Evolutionary conservation across 1,140 invertebrate genomes (phyloP), one percentile per base, ranked within the genome.

Genomic region (Uloborus diversus): DNA sequence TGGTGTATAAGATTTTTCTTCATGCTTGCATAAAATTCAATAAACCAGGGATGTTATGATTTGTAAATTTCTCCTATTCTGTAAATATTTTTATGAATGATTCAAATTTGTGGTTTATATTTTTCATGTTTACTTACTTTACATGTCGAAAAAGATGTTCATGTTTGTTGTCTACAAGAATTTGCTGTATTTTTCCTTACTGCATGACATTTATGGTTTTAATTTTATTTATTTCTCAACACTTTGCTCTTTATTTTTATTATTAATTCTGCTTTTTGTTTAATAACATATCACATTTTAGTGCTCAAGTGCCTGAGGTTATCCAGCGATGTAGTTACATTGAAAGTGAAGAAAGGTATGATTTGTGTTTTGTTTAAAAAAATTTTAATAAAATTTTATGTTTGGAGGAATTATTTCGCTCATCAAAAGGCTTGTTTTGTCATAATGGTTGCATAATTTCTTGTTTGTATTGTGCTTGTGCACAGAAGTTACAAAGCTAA

Each of bases 271-370:
- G 64, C 75, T 73, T 81, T 56, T 69, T 51, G 14, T 65, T 65
- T 53, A 28, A 27, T 23, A 33, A 51, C 71, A 42, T 51, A 69
- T 66, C 42, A 65, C 76, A 69, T 79, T 93, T 84, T 89, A 95
- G 94, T 96, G 87, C 90, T 95, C 88, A 95, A 94, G 93, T 95
- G 94, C 89, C 90, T 96, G 85, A 92, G 94, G 84, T 89, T 95
- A 83, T 95, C 93, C 64, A 90, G 92, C 86, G 93, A 95, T 89
- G 92, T 94, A 84, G 93, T 96, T 83, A 94, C 92, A 85, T 89
- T 96, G 85, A 93, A 93, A 89, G 90, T 95, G 86, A 93, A 92
- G 90, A 91, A 93, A 90, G 94, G 94, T 94, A 90, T 92, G 90
- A 47, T 49, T 14, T 32, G n/a, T 61, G 5, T 61, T 61, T 2